Evolutionary conservation across 2,797 vertebrate species (phyloP), one percentile per base, ranked within the genome.

Genomic region (Champsocephalus gunnari): DNA sequence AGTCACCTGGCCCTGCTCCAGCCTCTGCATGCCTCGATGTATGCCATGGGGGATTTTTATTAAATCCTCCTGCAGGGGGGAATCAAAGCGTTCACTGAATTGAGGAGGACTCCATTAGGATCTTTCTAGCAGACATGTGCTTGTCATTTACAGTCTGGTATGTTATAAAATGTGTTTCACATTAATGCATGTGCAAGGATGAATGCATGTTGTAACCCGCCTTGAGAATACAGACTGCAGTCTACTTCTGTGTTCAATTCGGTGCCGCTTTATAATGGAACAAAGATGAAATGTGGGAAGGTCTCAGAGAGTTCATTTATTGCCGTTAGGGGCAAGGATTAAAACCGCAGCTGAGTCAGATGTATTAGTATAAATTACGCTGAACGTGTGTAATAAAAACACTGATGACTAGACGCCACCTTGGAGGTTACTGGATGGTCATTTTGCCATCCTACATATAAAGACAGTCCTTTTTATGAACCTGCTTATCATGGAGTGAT

Each of bases 91-190:
- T 80, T 86, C 61, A 48, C 54, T 78, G 84, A 83, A 85, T 82
- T 84, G 75, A 81, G 64, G 57, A 68, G 50, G 89, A 83, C 84
- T 82, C 82, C 73, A 68, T 85, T 83, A 71, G 71, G 71, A 80
- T 73, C 81, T 81, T 75, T 84, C 71, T 58, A 82, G 73, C 87
- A 83, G 79, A 88, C 88, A 92, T 87, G 74, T 90, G 93, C 90
- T 89, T 88, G 90, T 89, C 89, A 81, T 91, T 89, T 92, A 74
- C 51, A 84, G 73, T 86, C 83, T 84, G 89, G 86, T 88, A 89
- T 89, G 86, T 87, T 80, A 71, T 82, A 71, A 89, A 93, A 93
- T 89, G 88, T 91, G 88, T 89, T 94, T 76, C 80, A 82, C 87
- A 92, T 92, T 89, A 89, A 82, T 88, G 75, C 61, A 56, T 80